These are phyloP conservation scores for Diplogasteroides magnus DNA, from an alignment of 1,140 invertebrate species.

Conservation along the genomic window DNA sequence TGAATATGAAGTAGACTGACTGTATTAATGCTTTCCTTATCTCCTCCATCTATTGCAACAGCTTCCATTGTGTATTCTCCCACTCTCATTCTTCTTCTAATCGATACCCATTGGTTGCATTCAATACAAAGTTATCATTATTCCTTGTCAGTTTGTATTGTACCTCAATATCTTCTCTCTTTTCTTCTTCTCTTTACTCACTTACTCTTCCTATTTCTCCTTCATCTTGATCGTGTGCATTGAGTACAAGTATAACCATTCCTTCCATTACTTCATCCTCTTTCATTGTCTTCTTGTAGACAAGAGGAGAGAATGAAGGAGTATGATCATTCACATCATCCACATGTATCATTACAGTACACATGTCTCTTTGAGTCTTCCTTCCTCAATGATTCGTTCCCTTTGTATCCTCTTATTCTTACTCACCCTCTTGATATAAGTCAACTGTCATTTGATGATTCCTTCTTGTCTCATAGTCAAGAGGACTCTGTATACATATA, in stretches of 20 bases:
- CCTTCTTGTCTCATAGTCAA: too few relatives aligned
- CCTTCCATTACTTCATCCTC: background rate
- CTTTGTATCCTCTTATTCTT: background rate
- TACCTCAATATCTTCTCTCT: too few relatives aligned
- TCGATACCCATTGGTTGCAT: background rate
- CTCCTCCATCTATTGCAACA: conserved; percentile 31
- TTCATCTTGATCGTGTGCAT: conserved; percentile 72
- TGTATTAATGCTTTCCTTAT: conserved; percentile 17
- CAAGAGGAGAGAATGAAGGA: conserved; percentile 67
- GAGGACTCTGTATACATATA: too few relatives aligned
- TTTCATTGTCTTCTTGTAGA: conserved; percentile 62
- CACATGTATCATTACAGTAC: conserved; percentile 71
- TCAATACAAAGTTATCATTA: too few relatives aligned
- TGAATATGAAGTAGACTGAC: conserved; percentile 2
- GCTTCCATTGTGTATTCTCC: conserved; percentile 22
- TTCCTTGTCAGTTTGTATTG: too few relatives aligned
- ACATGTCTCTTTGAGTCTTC: conserved; percentile 51
- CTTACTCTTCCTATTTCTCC: too few relatives aligned
- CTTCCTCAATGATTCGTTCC: background rate
- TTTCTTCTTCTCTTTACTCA: too few relatives aligned
- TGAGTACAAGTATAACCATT: conserved; percentile 68
- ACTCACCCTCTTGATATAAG: too few relatives aligned
- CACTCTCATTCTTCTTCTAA: background rate
- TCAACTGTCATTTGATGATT: too few relatives aligned
- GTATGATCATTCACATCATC: conserved; percentile 81